Percentiles rank a stretch among this genome's conserved stretches.
Conservation (phyloP, 2,888 invertebrate genomes). For the Cheilosia variabilis region DNA sequence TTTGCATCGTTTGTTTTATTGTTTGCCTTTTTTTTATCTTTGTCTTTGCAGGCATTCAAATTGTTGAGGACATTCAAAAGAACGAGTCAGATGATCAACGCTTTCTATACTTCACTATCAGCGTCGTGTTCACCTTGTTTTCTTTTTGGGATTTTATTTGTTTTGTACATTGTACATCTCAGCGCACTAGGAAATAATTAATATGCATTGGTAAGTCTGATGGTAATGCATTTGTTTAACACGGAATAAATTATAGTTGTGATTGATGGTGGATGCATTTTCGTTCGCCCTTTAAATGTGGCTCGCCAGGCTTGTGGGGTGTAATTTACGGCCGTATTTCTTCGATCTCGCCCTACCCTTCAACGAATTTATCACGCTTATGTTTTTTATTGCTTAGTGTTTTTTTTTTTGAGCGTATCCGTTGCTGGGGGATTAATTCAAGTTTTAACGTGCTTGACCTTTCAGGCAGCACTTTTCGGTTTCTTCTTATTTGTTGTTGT, state of each 20-base stretch:
- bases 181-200: conserved; percentile 19
- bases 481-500: too few species aligned
- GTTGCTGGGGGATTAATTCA: too few species aligned
- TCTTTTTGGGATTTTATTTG: background rate
- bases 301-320: background rate
- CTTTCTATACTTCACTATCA: background rate
- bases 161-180: background rate
- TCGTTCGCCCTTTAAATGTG: background rate
- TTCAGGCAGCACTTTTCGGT: too few species aligned
- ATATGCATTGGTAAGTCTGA: conserved; percentile 30
- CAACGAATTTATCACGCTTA: too few species aligned
- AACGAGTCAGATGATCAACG: background rate
- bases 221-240: background rate
- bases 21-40: background rate
- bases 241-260: background rate
- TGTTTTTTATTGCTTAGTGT: too few species aligned
- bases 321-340: too few species aligned
- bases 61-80: background rate
- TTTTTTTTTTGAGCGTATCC: too few species aligned
- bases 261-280: background rate
- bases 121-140: background rate
- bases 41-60: background rate
- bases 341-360: too few species aligned
- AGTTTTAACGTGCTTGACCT: too few species aligned
- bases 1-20: conserved; percentile 5